Percentiles rank a stretch among this genome's conserved stretches.
phyloP scores from a whole-genome alignment of 2,797 vertebrate species.

The Diplodus puntazzo region DNA sequence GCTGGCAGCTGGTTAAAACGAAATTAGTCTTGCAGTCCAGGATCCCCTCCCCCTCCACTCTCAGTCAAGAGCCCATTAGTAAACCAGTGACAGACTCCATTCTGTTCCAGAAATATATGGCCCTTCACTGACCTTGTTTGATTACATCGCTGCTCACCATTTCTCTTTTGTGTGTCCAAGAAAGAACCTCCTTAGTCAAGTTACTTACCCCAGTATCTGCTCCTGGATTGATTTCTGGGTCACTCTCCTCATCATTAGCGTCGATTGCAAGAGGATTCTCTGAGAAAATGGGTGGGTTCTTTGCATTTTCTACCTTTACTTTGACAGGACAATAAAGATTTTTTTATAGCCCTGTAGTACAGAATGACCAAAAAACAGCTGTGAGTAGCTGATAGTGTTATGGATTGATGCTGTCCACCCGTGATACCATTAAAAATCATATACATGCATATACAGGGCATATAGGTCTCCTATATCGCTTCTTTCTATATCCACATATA shows the following conservation, averaged over 20 bases:
- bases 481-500: no score
- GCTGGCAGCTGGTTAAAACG: slow-evolving; percentile 54
- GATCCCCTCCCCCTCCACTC: slow-evolving; percentile 39
- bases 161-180: slow-evolving; percentile 67
- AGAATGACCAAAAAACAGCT: slow-evolving; percentile 4
- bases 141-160: slow-evolving; percentile 73
- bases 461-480: no score
- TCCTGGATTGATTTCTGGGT: slow-evolving; percentile 57
- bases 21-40: slow-evolving; percentile 58
- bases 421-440: not conserved
- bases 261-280: slow-evolving; percentile 34
- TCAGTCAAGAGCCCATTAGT: slow-evolving; percentile 78
- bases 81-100: slow-evolving; percentile 72
- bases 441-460: no score
- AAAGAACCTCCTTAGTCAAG: slow-evolving; percentile 63
- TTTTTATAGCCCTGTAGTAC: slow-evolving; percentile 6
- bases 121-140: slow-evolving; percentile 75
- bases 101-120: slow-evolving; percentile 73
- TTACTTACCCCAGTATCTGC: slow-evolving; percentile 56
- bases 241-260: slow-evolving; percentile 55
- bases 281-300: slow-evolving; percentile 31
- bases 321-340: slow-evolving; percentile 17
- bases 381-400: slow-evolving; percentile 32
- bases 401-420: slow-evolving; percentile 11
- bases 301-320: slow-evolving; percentile 30